phyloP scores from a whole-genome alignment of 37 sponge, comb jelly and placozoan genomes.

The Eunapius fragilis region DNA sequence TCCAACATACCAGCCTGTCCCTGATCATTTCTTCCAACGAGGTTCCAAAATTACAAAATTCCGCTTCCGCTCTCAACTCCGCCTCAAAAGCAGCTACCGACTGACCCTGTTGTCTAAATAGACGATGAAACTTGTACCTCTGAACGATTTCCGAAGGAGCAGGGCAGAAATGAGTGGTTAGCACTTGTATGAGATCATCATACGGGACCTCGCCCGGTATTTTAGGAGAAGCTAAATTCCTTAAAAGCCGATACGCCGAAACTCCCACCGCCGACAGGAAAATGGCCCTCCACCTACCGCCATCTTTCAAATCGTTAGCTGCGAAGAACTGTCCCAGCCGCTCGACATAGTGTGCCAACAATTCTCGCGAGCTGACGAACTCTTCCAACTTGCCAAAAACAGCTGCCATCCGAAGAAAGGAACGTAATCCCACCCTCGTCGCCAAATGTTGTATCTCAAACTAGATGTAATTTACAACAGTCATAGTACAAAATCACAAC shows the following conservation, averaged over 20 bases:
- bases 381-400: too few relatives aligned
- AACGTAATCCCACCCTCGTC: too few relatives aligned
- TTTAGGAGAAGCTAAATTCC: background rate
- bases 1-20: conserved; percentile 45
- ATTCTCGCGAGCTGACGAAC: background rate
- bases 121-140: conserved; percentile 28
- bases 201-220: background rate
- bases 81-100: conserved; percentile 36
- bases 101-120: conserved; percentile 19
- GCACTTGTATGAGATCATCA: background rate
- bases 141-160: conserved; percentile 22
- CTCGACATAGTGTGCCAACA: background rate
- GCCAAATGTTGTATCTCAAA: too few relatives aligned
- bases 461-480: too few relatives aligned
- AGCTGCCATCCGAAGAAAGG: too few relatives aligned
- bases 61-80: conserved; percentile 6
- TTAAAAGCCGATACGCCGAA: background rate
- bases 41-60: conserved; percentile 31
- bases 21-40: conserved; percentile 23
- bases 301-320: conserved; percentile 1
- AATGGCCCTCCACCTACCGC: background rate
- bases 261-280: background rate
- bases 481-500: too few relatives aligned
- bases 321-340: background rate
- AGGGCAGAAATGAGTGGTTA: background rate